These are phyloP conservation scores for Nymphalis urticae DNA, from an alignment of 2,888 invertebrate genomes.

Conservation along the genomic window DNA sequence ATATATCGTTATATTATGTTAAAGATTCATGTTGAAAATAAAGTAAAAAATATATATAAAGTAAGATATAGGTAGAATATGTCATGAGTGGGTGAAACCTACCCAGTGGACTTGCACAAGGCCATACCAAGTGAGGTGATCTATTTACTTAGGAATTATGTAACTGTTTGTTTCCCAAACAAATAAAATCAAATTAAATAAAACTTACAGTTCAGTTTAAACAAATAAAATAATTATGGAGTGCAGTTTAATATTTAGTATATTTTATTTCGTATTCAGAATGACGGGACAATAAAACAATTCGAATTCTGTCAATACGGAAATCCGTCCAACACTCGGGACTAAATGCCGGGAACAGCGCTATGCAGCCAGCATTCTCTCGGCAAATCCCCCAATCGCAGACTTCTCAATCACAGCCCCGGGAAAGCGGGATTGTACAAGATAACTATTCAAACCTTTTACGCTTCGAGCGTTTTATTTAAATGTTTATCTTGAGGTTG, in stretches of 20 bases:
- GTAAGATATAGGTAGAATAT: too few relatives aligned
- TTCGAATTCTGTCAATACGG: slow-evolving; percentile 52
- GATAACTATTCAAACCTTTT: slow-evolving; percentile 35
- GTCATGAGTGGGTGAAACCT: too few relatives aligned
- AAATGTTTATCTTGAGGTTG: slow-evolving; percentile 12
- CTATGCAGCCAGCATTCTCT: slow-evolving; percentile 47
- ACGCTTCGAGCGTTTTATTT: slow-evolving; percentile 27
- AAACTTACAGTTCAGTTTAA: too few relatives aligned
- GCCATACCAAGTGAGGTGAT: too few relatives aligned
- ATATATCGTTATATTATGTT: too few relatives aligned
- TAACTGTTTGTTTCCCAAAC: too few relatives aligned
- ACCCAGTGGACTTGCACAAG: too few relatives aligned
- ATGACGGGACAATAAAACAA: slow-evolving; percentile 44
- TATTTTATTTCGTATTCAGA: slow-evolving; percentile 9
- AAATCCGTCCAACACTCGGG: slow-evolving; percentile 45
- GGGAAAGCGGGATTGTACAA: slow-evolving; percentile 47
- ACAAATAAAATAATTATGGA: background rate
- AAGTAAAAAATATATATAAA: too few relatives aligned
- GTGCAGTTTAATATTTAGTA: background rate
- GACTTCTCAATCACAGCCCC: slow-evolving; percentile 54
- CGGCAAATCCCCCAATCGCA: slow-evolving; percentile 50
- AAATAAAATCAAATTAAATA: too few relatives aligned
- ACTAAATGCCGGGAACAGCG: slow-evolving; percentile 45
- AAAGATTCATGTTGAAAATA: too few relatives aligned
- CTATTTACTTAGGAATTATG: too few relatives aligned